Conservation (phyloP, 2,797 vertebrate genomes). For the Aselliscus stoliczkanus region DNA sequence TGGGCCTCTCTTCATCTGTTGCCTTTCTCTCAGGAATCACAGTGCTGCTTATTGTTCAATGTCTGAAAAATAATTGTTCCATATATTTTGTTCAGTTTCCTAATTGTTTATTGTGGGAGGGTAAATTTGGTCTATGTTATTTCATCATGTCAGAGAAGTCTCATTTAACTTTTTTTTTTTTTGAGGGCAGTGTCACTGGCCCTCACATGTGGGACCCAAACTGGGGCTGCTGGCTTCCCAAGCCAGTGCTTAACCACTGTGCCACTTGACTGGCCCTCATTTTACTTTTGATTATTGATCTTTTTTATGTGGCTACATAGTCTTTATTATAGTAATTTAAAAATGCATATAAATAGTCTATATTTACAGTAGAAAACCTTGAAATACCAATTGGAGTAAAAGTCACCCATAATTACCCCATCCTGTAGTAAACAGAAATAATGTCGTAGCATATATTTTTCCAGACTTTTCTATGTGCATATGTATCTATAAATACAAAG, state of each 20-base stretch:
- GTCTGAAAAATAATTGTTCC: not conserved
- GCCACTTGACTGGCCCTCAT: no score
- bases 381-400: not conserved
- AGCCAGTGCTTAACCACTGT: no score
- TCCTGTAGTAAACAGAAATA: not conserved
- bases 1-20: not conserved
- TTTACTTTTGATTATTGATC: conserved; percentile 2
- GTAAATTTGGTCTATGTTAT: not conserved
- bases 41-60: not conserved
- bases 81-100: not conserved
- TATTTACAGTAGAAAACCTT: not conserved
- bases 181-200: no score
- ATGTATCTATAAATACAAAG: not conserved
- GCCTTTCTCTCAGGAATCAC: not conserved
- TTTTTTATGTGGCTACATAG: not conserved
- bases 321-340: conserved; percentile 18
- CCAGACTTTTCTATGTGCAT: not conserved
- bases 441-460: not conserved
- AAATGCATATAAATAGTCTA: not conserved
- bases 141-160: not conserved
- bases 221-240: no score
- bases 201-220: no score
- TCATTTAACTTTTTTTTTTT: no score
- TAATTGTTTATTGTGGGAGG: not conserved
- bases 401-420: not conserved